Evolutionary conservation across 1,140 invertebrate genomes (phyloP).

Genomic region (Periplaneta americana): DNA sequence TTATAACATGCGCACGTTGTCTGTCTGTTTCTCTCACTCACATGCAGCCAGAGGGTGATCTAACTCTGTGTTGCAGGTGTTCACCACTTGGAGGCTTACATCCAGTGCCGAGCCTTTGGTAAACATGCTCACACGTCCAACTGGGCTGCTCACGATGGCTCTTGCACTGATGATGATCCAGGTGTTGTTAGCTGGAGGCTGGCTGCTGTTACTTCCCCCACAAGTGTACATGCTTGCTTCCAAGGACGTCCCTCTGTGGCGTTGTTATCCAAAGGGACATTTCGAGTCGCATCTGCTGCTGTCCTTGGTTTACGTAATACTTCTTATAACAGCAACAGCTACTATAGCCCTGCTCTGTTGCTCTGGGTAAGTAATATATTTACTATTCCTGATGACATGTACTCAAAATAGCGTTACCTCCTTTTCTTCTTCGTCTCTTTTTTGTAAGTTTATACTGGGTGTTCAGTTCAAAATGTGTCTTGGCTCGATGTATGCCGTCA

Average conservation of each 20-base stretch:
- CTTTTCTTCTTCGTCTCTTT: too few species aligned
- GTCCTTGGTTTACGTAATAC: conserved; percentile 43
- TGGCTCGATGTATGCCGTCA: too few species aligned
- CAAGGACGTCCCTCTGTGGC: conserved; percentile 17
- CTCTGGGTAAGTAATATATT: conserved; percentile 27
- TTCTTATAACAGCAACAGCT: conserved; percentile 38
- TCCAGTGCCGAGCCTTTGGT: neutral
- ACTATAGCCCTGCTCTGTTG: conserved; percentile 38
- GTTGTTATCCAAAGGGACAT: conserved; percentile 31
- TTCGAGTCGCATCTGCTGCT: conserved; percentile 42
- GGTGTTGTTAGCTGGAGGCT: conserved; percentile 41
- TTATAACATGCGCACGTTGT: too few species aligned
- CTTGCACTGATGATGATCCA: conserved; percentile 30
- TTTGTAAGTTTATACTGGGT: too few species aligned
- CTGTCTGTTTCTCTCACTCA: too few species aligned
- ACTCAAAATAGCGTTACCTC: too few species aligned
- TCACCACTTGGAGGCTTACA: conserved; percentile 10
- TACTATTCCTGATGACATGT: too few species aligned
- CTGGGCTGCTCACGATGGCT: conserved; percentile 38
- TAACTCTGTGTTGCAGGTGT: conserved; percentile 21
- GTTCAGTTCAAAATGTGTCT: too few species aligned
- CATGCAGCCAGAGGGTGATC: too few species aligned
- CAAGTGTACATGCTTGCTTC: conserved; percentile 23
- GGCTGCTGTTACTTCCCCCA: conserved; percentile 39
- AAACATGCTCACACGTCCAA: conserved; percentile 25